Conservation (phyloP, 2,888 invertebrate genomes). For the Dryobota labecula region DNA sequence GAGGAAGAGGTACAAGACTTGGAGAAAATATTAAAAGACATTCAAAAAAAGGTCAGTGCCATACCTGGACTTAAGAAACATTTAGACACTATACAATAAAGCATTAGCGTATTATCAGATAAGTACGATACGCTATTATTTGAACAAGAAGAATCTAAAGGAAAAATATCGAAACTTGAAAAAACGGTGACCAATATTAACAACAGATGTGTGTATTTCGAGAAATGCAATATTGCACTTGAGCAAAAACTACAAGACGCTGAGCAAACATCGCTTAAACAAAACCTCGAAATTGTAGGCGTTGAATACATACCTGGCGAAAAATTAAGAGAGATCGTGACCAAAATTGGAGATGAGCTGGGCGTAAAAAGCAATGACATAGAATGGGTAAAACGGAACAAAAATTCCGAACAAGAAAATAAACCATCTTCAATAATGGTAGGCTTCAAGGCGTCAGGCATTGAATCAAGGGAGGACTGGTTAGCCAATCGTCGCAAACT, state of each 20-base stretch:
- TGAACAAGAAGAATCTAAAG: constrained; percentile 3
- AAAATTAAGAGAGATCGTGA: neutral
- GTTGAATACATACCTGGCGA: neutral
- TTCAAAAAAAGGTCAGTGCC: constrained; percentile 1
- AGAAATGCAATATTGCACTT: constrained; percentile 6
- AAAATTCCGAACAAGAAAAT: neutral
- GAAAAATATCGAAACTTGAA: constrained; percentile 2
- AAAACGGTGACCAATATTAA: constrained; percentile 2
- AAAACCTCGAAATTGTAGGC: constrained; percentile 1
- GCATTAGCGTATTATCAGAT: neutral
- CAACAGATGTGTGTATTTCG: neutral
- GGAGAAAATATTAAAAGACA: constrained; percentile 1
- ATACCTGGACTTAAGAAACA: neutral
- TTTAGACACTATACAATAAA: neutral
- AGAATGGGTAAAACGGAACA: constrained; percentile 3
- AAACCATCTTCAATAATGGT: too few species aligned
- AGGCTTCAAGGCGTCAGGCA: too few species aligned
- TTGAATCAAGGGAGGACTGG: too few species aligned
- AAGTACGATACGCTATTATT: neutral
- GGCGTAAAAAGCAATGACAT: neutral
- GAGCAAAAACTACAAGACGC: neutral
- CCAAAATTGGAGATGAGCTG: neutral
- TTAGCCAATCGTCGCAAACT: too few species aligned
- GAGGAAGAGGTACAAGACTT: neutral
- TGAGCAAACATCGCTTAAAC: neutral